Conservation (phyloP, 2,888 invertebrate genomes). For the Eledona agricola region DNA sequence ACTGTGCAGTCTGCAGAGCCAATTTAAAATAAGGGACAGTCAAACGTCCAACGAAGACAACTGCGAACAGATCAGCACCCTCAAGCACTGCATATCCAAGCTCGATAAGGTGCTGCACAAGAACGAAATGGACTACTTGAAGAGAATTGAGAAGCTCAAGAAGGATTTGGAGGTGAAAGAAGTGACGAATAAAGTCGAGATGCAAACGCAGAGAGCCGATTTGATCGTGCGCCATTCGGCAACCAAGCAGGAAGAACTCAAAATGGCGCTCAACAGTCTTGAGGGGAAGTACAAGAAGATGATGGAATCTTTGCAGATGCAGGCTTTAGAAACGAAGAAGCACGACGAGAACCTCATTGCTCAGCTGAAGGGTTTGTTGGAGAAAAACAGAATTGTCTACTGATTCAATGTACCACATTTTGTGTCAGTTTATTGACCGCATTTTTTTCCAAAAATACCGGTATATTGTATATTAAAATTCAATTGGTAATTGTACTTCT, state of each 20-base stretch:
- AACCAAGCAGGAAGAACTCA: conserved; percentile 51
- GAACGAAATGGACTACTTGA: conserved; percentile 52
- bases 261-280: conserved; percentile 48
- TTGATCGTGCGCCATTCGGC: conserved; percentile 46
- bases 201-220: conserved; percentile 52
- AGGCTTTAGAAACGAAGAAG: conserved; percentile 43
- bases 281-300: conserved; percentile 54
- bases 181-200: conserved; percentile 48
- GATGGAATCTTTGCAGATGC: conserved; percentile 47
- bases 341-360: conserved; percentile 48
- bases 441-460: too few relatives aligned
- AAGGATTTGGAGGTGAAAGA: conserved; percentile 52
- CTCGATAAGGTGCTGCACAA: conserved; percentile 53
- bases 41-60: conserved; percentile 3
- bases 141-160: conserved; percentile 49
- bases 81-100: conserved; percentile 51
- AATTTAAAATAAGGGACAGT: conserved; percentile 5
- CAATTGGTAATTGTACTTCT: too few relatives aligned
- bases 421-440: too few relatives aligned
- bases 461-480: too few relatives aligned
- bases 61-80: conserved; percentile 7
- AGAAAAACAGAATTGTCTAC: conserved; percentile 46
- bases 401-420: conserved; percentile 1
- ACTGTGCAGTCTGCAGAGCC: conserved; percentile 7
- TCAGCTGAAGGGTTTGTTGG: conserved; percentile 44